phyloP scores from a whole-genome alignment of 1,140 invertebrate genomes.

The roundworm (Caenorhabditis elegans) region DNA sequence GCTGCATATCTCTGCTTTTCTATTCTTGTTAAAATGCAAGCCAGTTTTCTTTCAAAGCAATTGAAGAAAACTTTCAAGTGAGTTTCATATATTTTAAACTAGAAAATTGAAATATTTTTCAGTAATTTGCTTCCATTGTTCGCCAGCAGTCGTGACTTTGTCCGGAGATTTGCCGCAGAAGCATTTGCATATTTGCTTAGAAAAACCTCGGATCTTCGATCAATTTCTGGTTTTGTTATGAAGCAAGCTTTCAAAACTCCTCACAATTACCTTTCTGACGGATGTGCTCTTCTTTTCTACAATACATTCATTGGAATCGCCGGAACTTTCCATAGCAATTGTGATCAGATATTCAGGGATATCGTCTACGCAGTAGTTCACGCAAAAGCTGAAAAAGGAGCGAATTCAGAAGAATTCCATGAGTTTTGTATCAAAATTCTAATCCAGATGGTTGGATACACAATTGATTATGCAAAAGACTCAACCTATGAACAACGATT shows the following conservation, averaged over 20 bases:
- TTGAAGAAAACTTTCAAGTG: slow-evolving; percentile 35
- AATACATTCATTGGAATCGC: slow-evolving; percentile 34
- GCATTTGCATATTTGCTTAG: slow-evolving; percentile 35
- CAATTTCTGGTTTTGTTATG: not conserved
- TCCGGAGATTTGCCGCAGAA: slow-evolving; percentile 39
- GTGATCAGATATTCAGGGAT: slow-evolving; percentile 10
- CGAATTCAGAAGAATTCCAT: not conserved
- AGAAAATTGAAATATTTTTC: not conserved
- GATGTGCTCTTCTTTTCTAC: slow-evolving; percentile 33
- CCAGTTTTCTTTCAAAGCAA: slow-evolving; percentile 30
- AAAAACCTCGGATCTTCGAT: slow-evolving; percentile 4
- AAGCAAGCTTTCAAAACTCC: slow-evolving; percentile 25
- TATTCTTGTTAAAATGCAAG: slow-evolving; percentile 38
- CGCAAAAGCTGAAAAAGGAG: not conserved
- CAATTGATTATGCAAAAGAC: not conserved
- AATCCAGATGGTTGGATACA: not conserved
- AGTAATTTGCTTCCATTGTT: slow-evolving; percentile 41
- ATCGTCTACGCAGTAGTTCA: not conserved
- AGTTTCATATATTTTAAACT: not conserved
- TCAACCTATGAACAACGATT: not conserved
- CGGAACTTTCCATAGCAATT: slow-evolving; percentile 36
- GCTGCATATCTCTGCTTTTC: slow-evolving; percentile 33
- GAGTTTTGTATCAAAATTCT: slow-evolving; percentile 20
- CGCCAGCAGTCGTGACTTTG: slow-evolving; percentile 21
- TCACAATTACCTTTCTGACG: slow-evolving; percentile 23